These are phyloP conservation scores for Anas platyrhynchos DNA, from an alignment of 2,113 vertebrate genomes.

Conservation along the genomic window DNA sequence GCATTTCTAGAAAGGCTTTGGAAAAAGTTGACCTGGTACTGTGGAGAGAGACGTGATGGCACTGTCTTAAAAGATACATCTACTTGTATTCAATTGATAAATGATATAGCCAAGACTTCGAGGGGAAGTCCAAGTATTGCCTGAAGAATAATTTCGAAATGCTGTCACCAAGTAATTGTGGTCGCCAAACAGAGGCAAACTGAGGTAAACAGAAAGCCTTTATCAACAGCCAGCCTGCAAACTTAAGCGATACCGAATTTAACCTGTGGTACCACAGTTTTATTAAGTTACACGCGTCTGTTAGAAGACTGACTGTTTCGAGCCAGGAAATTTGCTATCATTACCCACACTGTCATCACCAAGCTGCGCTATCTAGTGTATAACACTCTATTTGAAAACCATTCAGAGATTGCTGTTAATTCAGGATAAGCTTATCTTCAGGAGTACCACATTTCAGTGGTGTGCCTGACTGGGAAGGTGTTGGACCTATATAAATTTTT, in stretches of 20 bases:
- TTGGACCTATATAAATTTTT: not conserved
- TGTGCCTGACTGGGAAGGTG: rapidly evolving
- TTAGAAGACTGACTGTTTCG: not conserved
- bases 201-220: not conserved
- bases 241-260: not conserved
- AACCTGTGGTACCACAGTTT: not conserved
- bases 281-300: not conserved
- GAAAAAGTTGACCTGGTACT: not conserved
- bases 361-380: not conserved
- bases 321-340: not conserved
- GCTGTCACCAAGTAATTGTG: not conserved
- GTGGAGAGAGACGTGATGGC: not conserved
- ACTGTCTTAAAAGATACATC: not conserved
- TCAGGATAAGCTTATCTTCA: not conserved
- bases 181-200: not conserved
- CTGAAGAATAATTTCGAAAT: not conserved
- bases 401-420: not conserved
- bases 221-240: not conserved
- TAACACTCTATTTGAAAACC: not conserved
- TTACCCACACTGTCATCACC: not conserved
- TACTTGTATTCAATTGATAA: not conserved
- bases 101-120: not conserved
- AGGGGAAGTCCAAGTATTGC: not conserved
- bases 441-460: not conserved
- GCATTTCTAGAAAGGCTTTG: not conserved